phyloP scores from a whole-genome alignment of 2,113 vertebrate species.

The Carlito syrichta region DNA sequence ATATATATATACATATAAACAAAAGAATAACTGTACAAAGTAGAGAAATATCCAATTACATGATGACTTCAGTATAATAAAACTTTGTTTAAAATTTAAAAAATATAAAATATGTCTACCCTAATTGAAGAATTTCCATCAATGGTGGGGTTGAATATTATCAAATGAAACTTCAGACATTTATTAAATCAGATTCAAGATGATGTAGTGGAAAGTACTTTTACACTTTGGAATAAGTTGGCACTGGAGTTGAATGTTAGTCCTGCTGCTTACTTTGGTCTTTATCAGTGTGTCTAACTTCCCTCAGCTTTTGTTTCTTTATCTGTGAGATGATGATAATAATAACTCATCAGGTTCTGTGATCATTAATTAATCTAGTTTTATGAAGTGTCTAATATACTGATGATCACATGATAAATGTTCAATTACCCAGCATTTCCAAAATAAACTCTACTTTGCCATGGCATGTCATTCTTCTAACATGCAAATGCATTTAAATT shows the following conservation, averaged over 20 bases:
- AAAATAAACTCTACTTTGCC: conserved; percentile 21
- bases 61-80: too few species aligned
- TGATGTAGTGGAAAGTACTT: background rate
- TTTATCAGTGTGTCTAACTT: background rate
- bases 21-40: too few species aligned
- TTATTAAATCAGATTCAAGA: background rate
- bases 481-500: background rate
- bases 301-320: background rate
- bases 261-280: background rate
- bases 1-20: too few species aligned
- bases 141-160: background rate
- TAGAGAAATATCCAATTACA: too few species aligned
- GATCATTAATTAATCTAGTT: conserved; percentile 17
- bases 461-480: background rate
- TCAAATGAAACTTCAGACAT: background rate
- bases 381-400: background rate
- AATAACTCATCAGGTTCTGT: background rate
- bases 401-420: background rate
- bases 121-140: conserved; percentile 13
- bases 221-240: background rate
- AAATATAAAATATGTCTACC: background rate
- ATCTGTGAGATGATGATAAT: background rate
- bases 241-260: background rate
- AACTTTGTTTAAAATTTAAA: too few species aligned
- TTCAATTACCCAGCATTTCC: conserved; percentile 14